These are phyloP conservation scores for Chrysochloris asiatica DNA, from an alignment of 2,113 vertebrate species.

Conservation along the genomic window DNA sequence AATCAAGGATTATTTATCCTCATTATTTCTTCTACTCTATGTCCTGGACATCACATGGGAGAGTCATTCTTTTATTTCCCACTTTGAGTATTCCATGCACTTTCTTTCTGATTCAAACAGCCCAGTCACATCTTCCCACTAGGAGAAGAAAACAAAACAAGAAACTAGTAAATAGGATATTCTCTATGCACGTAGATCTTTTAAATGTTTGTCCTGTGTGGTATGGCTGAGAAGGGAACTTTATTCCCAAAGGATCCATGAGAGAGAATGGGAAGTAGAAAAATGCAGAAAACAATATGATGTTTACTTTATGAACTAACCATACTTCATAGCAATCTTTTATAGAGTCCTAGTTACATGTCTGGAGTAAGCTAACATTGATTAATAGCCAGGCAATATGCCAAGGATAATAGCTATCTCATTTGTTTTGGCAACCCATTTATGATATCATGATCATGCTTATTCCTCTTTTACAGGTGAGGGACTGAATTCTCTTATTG, in stretches of 20 bases:
- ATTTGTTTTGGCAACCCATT: neutral
- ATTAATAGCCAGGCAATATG: neutral
- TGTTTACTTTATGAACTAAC: slow-evolving; percentile 8
- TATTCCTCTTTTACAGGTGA: slow-evolving; percentile 8
- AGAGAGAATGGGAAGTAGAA: neutral
- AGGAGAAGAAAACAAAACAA: neutral
- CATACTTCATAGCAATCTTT: neutral
- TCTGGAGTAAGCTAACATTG: neutral
- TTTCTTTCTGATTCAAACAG: neutral
- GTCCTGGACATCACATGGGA: too few relatives aligned
- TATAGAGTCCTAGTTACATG: fast-evolving
- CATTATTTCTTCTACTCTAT: too few relatives aligned
- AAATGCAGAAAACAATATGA: neutral
- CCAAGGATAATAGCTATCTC: neutral
- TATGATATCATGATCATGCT: neutral
- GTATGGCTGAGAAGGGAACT: neutral
- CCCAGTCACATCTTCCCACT: neutral
- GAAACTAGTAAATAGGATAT: neutral
- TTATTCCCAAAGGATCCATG: neutral
- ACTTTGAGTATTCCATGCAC: neutral
- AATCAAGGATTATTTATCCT: too few relatives aligned
- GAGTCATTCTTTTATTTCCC: neutral
- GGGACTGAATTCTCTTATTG: slow-evolving; percentile 18
- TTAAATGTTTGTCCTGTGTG: neutral
- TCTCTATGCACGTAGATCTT: neutral